phyloP scores from a whole-genome alignment of 2,888 invertebrate genomes.

The Neoaliturus tenellus region DNA sequence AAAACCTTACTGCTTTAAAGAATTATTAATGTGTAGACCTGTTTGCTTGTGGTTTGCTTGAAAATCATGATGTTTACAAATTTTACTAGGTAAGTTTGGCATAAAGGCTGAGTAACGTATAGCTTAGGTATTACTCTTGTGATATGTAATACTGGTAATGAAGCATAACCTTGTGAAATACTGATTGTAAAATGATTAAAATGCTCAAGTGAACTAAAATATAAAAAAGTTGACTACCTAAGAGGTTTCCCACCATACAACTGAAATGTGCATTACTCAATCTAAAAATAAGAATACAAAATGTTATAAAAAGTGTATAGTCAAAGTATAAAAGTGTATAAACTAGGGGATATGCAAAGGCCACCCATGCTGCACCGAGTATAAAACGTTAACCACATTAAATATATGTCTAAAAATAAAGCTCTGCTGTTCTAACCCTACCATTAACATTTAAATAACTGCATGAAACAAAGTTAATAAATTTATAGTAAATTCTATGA shows the following conservation, averaged over 20 bases:
- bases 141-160: slow-evolving; percentile 11
- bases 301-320: not conserved
- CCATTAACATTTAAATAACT: not conserved
- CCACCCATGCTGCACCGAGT: slow-evolving; percentile 16
- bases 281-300: slow-evolving; percentile 1
- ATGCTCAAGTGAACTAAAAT: not conserved
- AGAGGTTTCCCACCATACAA: not conserved
- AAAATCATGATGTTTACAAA: too few relatives aligned
- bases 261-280: not conserved
- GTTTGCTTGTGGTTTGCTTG: too few relatives aligned
- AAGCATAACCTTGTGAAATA: too few relatives aligned
- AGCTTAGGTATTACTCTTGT: not conserved
- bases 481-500: not conserved
- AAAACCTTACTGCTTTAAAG: too few relatives aligned
- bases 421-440: slow-evolving; percentile 7
- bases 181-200: not conserved
- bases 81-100: too few relatives aligned
- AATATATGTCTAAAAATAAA: slow-evolving; percentile 25
- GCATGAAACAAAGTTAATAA: not conserved
- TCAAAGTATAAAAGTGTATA: not conserved
- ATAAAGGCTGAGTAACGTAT: too few relatives aligned
- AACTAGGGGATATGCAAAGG: not conserved
- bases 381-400: not conserved
- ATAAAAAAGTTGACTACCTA: not conserved
- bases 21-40: too few relatives aligned